Conservation (phyloP, 2,113 vertebrate species). For the Elgaria multicarinata region DNA sequence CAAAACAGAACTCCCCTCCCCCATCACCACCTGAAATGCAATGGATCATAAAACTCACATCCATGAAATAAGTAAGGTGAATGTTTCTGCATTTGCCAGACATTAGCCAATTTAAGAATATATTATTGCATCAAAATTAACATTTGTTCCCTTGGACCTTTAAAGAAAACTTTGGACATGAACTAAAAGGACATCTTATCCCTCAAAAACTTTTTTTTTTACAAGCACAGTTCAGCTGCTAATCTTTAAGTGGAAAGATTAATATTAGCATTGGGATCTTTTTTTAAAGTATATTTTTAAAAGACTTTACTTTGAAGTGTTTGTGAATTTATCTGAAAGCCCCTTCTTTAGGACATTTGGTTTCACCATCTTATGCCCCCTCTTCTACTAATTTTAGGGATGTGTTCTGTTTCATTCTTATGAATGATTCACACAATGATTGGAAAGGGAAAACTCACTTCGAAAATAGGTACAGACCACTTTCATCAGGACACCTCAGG, state of each 20-base stretch:
- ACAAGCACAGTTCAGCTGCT: constrained; percentile 27
- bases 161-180: constrained; percentile 28
- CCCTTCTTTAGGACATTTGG: constrained; percentile 30
- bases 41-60: constrained; percentile 29
- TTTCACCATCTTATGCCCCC: neutral
- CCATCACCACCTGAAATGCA: constrained; percentile 26
- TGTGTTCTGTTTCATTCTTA: neutral
- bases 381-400: constrained; percentile 29
- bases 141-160: neutral
- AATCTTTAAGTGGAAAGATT: constrained; percentile 2
- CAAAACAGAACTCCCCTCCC: constrained; percentile 39
- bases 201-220: neutral
- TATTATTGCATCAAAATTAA: constrained; percentile 43
- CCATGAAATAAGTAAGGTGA: neutral
- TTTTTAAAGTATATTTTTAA: neutral
- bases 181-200: too few relatives aligned
- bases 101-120: constrained; percentile 6
- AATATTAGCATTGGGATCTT: constrained; percentile 17
- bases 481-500: constrained; percentile 46
- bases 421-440: constrained; percentile 6
- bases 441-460: constrained; percentile 24
- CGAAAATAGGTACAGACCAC: constrained; percentile 5
- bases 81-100: constrained; percentile 43
- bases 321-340: constrained; percentile 41
- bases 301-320: constrained; percentile 23